Evolutionary conservation across 2,113 vertebrate genomes (phyloP).

Genomic region (Gambusia affinis): DNA sequence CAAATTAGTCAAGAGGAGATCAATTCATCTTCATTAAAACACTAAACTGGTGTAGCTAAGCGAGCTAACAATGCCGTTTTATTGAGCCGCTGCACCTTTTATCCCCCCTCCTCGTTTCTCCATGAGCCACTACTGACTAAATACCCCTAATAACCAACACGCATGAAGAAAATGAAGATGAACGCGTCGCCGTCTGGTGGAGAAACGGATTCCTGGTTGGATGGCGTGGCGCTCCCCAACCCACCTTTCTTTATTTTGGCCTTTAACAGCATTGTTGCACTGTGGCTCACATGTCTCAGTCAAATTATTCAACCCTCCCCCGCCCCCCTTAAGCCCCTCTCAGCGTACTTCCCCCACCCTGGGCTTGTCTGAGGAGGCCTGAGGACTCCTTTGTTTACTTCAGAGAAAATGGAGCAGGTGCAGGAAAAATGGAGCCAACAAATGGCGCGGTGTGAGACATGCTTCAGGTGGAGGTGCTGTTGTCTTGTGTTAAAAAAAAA

Average conservation of each 20-base stretch:
- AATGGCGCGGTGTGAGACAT: conserved; percentile 16
- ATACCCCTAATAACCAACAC: conserved; percentile 18
- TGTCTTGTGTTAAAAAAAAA: neutral
- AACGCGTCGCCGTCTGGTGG: neutral
- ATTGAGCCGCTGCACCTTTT: conserved; percentile 23
- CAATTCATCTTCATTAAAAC: conserved; percentile 15
- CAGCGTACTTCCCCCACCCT: conserved; percentile 23
- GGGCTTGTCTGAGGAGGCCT: conserved; percentile 46
- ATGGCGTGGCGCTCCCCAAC: neutral
- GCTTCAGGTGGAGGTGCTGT: neutral
- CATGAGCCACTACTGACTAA: conserved; percentile 4
- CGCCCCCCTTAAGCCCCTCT: conserved; percentile 2
- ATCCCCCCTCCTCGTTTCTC: neutral
- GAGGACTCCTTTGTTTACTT: conserved; percentile 54
- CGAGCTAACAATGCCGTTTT: neutral
- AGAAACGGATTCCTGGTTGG: conserved; percentile 9
- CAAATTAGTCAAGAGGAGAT: conserved; percentile 12
- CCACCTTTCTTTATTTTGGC: neutral
- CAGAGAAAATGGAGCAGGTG: conserved; percentile 45
- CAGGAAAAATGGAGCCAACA: conserved; percentile 29
- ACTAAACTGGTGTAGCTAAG: conserved; percentile 19
- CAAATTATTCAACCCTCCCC: conserved; percentile 9
- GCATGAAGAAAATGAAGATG: conserved; percentile 34
- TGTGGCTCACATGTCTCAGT: conserved; percentile 17
- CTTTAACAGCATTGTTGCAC: conserved; percentile 3